Percentiles rank a stretch among this genome's conserved stretches.
These are phyloP conservation scores for Caiman crocodilus DNA, from an alignment of 2,797 vertebrate genomes.

Conservation along the genomic window DNA sequence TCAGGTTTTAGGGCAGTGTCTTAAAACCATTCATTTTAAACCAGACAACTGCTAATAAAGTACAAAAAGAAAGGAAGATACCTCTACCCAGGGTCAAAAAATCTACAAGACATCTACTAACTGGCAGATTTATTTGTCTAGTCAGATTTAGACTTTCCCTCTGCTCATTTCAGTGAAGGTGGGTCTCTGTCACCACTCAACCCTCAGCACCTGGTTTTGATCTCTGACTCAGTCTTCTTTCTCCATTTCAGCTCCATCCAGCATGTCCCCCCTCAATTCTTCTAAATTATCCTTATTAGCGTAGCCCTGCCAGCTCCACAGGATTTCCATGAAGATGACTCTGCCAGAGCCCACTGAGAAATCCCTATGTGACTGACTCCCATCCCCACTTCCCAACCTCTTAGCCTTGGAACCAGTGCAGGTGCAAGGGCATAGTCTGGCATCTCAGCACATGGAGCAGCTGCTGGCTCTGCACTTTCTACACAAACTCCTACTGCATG, in stretches of 20 bases:
- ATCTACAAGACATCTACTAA: neutral
- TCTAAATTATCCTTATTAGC: neutral
- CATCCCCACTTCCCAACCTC: neutral
- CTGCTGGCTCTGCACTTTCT: neutral
- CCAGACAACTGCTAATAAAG: neutral
- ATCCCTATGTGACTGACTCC: neutral
- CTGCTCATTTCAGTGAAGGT: neutral
- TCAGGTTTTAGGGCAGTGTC: fast-evolving
- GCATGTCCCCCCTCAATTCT: neutral
- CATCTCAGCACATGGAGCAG: neutral
- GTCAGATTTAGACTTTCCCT: neutral
- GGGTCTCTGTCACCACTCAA: neutral
- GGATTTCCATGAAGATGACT: neutral
- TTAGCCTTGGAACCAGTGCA: neutral
- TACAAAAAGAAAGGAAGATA: neutral
- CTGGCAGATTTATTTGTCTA: neutral
- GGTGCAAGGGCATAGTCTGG: neutral
- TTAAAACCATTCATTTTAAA: neutral
- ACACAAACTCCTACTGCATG: no score
- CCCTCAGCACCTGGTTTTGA: neutral
- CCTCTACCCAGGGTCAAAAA: neutral
- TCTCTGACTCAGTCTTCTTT: neutral
- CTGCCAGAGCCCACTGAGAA: neutral
- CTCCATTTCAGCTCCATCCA: neutral
- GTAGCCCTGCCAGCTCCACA: neutral